These are phyloP conservation scores for Potorous gilbertii DNA, from an alignment of 2,797 vertebrate genomes.

Conservation along the genomic window DNA sequence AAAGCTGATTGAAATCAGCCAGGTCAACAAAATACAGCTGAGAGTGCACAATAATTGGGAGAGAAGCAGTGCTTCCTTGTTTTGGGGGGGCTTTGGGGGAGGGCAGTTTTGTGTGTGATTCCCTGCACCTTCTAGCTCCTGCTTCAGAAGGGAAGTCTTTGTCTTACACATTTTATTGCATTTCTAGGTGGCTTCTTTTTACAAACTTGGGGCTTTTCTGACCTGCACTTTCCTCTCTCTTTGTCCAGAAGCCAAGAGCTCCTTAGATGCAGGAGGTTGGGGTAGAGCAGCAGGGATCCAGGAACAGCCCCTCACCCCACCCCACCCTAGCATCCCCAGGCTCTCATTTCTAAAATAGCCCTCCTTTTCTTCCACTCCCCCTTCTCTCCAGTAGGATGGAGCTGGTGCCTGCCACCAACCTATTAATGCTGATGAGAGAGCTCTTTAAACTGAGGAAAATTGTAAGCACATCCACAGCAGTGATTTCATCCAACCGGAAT, in stretches of 20 bases:
- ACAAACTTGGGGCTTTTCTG: conserved; percentile 49
- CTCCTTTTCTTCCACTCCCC: neutral
- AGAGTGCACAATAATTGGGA: conserved; percentile 83
- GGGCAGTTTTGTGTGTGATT: conserved; percentile 65
- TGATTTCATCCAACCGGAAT: neutral
- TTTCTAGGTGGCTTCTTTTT: conserved; percentile 42
- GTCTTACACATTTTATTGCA: conserved; percentile 77
- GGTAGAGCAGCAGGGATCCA: neutral
- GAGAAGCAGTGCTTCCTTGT: conserved; percentile 74
- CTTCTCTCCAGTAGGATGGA: conserved; percentile 46
- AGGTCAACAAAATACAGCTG: conserved; percentile 85
- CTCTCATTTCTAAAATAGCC: neutral
- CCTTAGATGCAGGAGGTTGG: neutral
- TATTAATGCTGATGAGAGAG: conserved; percentile 48
- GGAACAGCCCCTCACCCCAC: neutral
- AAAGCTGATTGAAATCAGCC: conserved; percentile 84
- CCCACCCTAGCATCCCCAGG: neutral
- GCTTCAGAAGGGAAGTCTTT: conserved; percentile 80
- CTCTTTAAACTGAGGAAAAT: neutral
- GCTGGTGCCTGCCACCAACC: conserved; percentile 8
- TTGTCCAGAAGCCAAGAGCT: conserved; percentile 17
- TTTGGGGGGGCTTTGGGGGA: too few relatives aligned
- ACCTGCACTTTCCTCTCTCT: conserved; percentile 43
- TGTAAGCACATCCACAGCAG: conserved; percentile 39
- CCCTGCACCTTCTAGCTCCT: conserved; percentile 76